A percentile compares a stretch with the other conserved stretches of the same genome.
phyloP scores from a whole-genome alignment of 2,888 invertebrate genomes.

The Drosophila buzzatii region DNA sequence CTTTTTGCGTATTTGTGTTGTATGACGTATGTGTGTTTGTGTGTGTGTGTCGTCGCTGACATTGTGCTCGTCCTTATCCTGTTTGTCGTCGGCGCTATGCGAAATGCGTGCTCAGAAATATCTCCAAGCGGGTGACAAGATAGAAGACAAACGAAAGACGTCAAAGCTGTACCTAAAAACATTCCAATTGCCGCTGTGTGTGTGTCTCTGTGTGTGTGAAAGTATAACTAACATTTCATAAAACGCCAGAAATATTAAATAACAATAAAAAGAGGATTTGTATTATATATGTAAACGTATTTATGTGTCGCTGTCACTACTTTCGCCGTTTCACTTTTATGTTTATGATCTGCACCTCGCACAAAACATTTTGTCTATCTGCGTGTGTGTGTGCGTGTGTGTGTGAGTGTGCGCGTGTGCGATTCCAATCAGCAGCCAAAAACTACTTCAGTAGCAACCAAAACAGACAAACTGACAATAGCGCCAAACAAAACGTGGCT shows the following conservation, averaged over 20 bases:
- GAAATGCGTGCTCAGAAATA: slow-evolving; percentile 76
- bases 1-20: slow-evolving; percentile 52
- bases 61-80: slow-evolving; percentile 7
- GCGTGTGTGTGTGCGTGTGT: slow-evolving; percentile 15
- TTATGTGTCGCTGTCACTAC: slow-evolving; percentile 63
- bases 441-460: slow-evolving; percentile 61
- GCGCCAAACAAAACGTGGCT: slow-evolving; percentile 50
- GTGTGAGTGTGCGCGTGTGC: slow-evolving; percentile 55
- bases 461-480: slow-evolving; percentile 31
- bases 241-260: slow-evolving; percentile 74
- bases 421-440: slow-evolving; percentile 73
- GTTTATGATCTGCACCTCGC: slow-evolving; percentile 60
- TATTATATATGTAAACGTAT: slow-evolving; percentile 62
- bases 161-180: slow-evolving; percentile 48
- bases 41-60: slow-evolving; percentile 23
- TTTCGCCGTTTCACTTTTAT: slow-evolving; percentile 64
- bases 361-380: slow-evolving; percentile 17
- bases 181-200: slow-evolving; percentile 48
- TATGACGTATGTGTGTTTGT: not conserved
- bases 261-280: slow-evolving; percentile 69
- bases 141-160: slow-evolving; percentile 28
- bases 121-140: slow-evolving; percentile 38
- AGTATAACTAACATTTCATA: slow-evolving; percentile 70
- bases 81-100: slow-evolving; percentile 60
- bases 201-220: slow-evolving; percentile 24